Evolutionary conservation across 1,140 invertebrate genomes (phyloP), one percentile per base, ranked within the genome.

Genomic region (Drosophila tani): DNA sequence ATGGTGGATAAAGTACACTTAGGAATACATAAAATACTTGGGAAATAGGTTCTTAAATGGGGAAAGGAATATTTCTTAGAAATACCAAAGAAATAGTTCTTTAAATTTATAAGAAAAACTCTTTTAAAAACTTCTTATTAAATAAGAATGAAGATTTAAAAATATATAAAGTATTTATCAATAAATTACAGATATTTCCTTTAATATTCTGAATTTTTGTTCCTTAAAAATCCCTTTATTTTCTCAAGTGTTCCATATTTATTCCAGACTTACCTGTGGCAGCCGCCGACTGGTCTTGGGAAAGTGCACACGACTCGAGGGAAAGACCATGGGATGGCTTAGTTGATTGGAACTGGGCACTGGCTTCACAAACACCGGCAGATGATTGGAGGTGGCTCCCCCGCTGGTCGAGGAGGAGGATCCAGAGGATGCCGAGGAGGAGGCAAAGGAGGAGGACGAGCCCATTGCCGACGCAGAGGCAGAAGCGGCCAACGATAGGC

Each of bases 211-310:
- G 7, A 0, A 21, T 32, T 29, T 46, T 12, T 0, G 7, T 0
- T 2, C 7, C 29, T 19, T 4, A 45, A 15, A 45, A 21, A 21
- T 27, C 0, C 9, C 9, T 12, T 11, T 4, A 62, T 32, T 62
- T 62, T 14, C 3, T 0, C 14, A 5, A 29, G 21, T 64, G 12
- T 8, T 19, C 29, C 3, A 5, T 51, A 14, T 51, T 6, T 7
- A n/a, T 27, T 19, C 6, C 14, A 5, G 0, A 81, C 74, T 84
- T 55, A 93, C 95, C 91, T 95, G 93, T 12, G 95, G 95, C 69
- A 96, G 91, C 19, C 94, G 92, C 27, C 94, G 91, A 64, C 91
- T 93, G 17, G 93, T 93, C 75, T 93, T 93, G n/a, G 93, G 93
- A 59, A 93, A 94, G 63, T 93, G 93, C 64, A 94, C 91, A n/a